Evolutionary conservation across 2,888 invertebrate species (phyloP).

Genomic region (Agrotis ipsilon): DNA sequence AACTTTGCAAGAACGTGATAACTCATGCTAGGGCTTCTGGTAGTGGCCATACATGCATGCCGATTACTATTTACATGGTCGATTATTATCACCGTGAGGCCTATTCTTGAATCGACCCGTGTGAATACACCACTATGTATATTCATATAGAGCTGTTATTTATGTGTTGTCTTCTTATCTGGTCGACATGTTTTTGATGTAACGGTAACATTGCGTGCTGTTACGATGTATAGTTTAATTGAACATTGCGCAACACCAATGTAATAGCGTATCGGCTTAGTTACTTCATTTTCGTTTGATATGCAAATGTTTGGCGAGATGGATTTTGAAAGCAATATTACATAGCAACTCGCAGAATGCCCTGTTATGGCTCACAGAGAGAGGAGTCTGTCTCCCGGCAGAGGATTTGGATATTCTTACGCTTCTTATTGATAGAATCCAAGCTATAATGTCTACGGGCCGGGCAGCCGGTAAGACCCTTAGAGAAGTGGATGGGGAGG

Average conservation of each 20-base stretch:
- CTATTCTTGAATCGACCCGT: conserved; percentile 11
- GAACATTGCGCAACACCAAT: conserved; percentile 70
- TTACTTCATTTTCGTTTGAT: conserved; percentile 48
- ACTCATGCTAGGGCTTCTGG: too few species aligned
- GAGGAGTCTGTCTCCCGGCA: too few species aligned
- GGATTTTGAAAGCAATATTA: conserved; percentile 5
- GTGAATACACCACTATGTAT: conserved; percentile 50
- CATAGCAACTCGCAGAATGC: neutral
- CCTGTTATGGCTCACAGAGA: too few species aligned
- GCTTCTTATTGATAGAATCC: too few species aligned
- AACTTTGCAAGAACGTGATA: too few species aligned
- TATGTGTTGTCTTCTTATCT: conserved; percentile 72
- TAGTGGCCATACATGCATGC: too few species aligned
- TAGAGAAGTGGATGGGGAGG: too few species aligned
- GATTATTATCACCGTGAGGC: neutral
- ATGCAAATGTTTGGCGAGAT: conserved; percentile 54
- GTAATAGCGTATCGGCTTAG: conserved; percentile 61
- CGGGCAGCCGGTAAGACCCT: too few species aligned
- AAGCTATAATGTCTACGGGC: too few species aligned
- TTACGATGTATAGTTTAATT: conserved; percentile 73
- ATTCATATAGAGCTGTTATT: conserved; percentile 67
- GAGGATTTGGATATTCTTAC: too few species aligned
- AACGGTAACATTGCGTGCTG: conserved; percentile 74
- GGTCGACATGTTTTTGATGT: conserved; percentile 72
- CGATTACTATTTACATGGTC: neutral